Evolutionary conservation across 2,113 vertebrate genomes (phyloP).

Genomic region (Ceyx cyanopectus): DNA sequence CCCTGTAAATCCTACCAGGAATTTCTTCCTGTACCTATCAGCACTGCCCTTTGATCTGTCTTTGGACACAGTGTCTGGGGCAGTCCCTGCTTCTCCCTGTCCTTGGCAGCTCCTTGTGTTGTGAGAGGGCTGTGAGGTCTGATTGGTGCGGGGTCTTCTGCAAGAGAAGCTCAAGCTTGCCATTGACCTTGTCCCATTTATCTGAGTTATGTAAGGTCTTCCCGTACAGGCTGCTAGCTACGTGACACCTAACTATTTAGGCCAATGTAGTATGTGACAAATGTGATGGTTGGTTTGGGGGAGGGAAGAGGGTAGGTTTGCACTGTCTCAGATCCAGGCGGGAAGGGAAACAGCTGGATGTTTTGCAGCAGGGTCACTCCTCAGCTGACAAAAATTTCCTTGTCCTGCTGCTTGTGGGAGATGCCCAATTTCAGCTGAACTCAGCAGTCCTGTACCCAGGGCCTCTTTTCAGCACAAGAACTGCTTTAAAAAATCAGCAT

Average conservation of each 20-base stretch:
- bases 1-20: constrained; percentile 46
- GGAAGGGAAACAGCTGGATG: constrained; percentile 58
- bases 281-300: constrained; percentile 22
- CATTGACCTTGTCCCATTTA: constrained; percentile 43
- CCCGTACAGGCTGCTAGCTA: neutral
- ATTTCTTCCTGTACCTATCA: neutral
- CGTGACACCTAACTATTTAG: constrained; percentile 59
- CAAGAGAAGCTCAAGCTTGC: neutral
- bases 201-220: constrained; percentile 53
- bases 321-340: neutral
- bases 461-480: constrained; percentile 53
- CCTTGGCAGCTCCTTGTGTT: fast-evolving
- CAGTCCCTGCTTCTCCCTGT: neutral
- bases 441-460: constrained; percentile 52
- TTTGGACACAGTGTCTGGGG: neutral
- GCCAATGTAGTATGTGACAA: constrained; percentile 56
- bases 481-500: constrained; percentile 44
- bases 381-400: constrained; percentile 57
- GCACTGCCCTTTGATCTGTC: neutral
- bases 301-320: constrained; percentile 15
- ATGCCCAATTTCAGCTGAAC: constrained; percentile 60
- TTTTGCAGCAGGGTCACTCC: constrained; percentile 31
- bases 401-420: constrained; percentile 27
- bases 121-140: neutral
- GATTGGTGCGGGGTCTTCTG: neutral